Evolutionary conservation across 2,113 vertebrate species (phyloP), one percentile per base, ranked within the genome.

Genomic region (Mionectes macconnelli): DNA sequence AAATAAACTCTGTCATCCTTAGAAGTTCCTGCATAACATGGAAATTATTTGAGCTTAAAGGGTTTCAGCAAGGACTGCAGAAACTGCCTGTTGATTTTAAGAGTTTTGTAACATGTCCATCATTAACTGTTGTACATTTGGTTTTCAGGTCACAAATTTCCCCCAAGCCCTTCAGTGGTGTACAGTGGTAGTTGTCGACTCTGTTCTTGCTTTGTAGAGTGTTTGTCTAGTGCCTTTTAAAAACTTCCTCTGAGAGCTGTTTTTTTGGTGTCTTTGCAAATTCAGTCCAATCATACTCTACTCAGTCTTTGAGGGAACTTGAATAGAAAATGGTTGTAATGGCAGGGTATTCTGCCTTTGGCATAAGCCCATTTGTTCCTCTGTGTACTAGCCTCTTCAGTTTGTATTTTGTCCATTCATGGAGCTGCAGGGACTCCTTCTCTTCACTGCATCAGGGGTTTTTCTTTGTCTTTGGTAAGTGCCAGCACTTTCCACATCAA

Each of bases 1-100:
- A 96, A 97, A 97, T 90, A 91, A 95, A 94, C n/a, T 75, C 72
- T 94, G 60, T 82, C 84, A 75, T 90, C 44, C 84, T 94, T 90
- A 91, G 63, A 72, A 69, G 55, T 64, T 94, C 57, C 97, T 93
- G 75, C 91, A 85, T 95, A 96, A 96, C 37, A 76, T 11, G 77
- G 73, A 73, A 88, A 76, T 95, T 95, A 67, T 92, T 89, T 82
- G 93, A 97, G 78, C 55, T 84, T 84, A 88, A 82, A 93, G 76
- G 90, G 35, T 89, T 96, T 95, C 1, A 0, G 25, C 3, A 6
- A 84, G 66, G 69, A 76, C 89, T 95, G 87, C 82, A 91, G 82
- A 94, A 96, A 63, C 85, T 84, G 78, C n/a, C 16, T 90, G 45
- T 93, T 95, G 93, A 92, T 97, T 94, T 90, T 77, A 67, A 80